Conservation (phyloP, 2,113 vertebrate genomes). For the Pyrgilauda ruficollis region DNA sequence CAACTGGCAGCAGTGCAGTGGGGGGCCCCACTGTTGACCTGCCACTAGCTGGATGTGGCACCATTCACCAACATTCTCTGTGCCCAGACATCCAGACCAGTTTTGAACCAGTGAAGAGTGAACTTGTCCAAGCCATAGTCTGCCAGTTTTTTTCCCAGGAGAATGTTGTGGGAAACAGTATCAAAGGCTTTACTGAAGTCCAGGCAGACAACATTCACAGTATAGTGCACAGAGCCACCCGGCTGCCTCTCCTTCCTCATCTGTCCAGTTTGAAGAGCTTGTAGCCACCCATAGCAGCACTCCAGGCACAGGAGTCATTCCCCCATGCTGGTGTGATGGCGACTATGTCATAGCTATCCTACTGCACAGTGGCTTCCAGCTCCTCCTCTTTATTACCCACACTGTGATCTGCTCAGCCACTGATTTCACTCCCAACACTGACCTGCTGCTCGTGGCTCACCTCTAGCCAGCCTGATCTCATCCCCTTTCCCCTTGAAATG, state of each 20-base stretch:
- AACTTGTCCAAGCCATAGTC: not conserved
- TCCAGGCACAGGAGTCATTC: not conserved
- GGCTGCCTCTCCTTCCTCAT: not conserved
- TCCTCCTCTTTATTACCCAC: too few relatives aligned
- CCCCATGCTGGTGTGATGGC: not conserved
- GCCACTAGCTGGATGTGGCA: too few relatives aligned
- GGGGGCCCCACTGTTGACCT: not conserved
- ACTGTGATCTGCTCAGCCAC: not conserved
- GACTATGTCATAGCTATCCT: fast-evolving
- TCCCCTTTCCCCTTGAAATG: not conserved
- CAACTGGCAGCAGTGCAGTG: not conserved
- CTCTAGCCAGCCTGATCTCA: not conserved
- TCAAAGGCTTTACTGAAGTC: not conserved
- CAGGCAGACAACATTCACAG: not conserved
- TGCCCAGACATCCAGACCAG: fast-evolving
- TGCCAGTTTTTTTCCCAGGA: not conserved
- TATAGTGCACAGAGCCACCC: not conserved
- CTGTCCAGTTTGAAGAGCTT: not conserved
- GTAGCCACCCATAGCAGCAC: not conserved
- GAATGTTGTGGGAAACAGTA: not conserved
- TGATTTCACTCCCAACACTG: not conserved
- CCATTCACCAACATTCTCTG: not conserved
- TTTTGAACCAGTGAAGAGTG: not conserved
- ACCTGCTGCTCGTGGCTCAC: not conserved
- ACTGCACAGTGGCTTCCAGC: not conserved